Percentiles rank a stretch among this genome's conserved stretches.
Evolutionary conservation across 2,797 vertebrate species (phyloP).

Genomic region (Pseudochirops corinnae): DNA sequence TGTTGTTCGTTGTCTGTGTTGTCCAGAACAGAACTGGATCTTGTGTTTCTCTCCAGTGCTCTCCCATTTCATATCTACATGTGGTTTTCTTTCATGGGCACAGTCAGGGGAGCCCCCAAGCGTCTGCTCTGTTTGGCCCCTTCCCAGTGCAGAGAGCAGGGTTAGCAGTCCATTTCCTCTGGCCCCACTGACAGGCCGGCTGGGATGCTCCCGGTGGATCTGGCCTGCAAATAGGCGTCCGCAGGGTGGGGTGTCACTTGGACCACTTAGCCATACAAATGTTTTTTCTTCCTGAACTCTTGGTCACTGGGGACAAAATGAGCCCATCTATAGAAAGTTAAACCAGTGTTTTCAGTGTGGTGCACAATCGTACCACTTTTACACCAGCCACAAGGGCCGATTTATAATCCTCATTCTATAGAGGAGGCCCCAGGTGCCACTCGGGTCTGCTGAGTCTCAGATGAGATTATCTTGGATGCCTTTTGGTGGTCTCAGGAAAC

Average conservation of each 20-base stretch:
- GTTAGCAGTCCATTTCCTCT: neutral
- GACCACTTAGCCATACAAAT: neutral
- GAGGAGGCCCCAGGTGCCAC: too few relatives aligned
- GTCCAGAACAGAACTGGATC: neutral
- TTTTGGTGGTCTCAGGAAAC: neutral
- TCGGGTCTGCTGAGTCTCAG: neutral
- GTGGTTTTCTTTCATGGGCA: neutral
- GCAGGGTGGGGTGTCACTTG: neutral
- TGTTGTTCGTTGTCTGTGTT: neutral
- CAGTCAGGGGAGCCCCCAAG: neutral
- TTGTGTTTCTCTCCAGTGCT: neutral
- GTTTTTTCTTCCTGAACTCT: too few relatives aligned
- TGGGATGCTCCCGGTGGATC: neutral
- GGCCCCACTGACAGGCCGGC: too few relatives aligned
- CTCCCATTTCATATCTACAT: accelerated
- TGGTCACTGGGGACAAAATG: too few relatives aligned
- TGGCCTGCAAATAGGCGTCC: neutral
- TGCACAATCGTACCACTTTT: neutral
- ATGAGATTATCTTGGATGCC: constrained; percentile 6
- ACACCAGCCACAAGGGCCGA: neutral
- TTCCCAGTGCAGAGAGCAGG: neutral
- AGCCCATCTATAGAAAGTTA: neutral
- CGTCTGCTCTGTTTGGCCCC: too few relatives aligned
- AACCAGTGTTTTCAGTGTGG: neutral
- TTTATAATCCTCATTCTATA: neutral